Base-by-base conservation (phyloP, 2,113 vertebrate genomes). In the Callionymus lyra region DNA sequence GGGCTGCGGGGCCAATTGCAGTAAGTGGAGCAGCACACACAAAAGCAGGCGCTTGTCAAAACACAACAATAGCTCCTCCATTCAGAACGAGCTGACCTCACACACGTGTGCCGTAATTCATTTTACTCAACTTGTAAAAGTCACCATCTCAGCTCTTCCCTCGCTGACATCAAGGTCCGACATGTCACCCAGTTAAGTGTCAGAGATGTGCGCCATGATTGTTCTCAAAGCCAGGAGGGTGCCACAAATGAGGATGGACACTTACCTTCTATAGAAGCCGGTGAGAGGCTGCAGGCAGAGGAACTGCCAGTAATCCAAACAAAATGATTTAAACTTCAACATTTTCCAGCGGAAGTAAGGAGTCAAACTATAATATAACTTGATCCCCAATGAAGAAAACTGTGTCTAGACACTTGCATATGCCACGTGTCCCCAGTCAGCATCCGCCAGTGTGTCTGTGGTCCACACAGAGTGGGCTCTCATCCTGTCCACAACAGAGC, bases 231-330 rank as follows among this genome's bases (percentile, higher is more conserved):
- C 21, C 21, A 27, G 21, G 21, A 8, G 8, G 4, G 21, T 27
- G 21, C 21, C 21, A 27, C 8, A 27, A 5, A 27, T 2, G 34
- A 1, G 6, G 6, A 37, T 8, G 31, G n/a, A 50, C 36, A 1
- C 90, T 80, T 92, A 97, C 94, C 92, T 90, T 82, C 82, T 95
- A 81, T 94, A 94, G 84, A 91, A 87, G 27, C 89, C 87, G 2
- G 89, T 85, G 47, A 94, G 86, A 31, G 91, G 93, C 82, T 95
- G 93, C 8, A 97, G 85, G 80, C 94, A 98, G 43, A 97, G 83
- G 66, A 97, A 90, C 77, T 93, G 90, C 93, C 93, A 96, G 74
- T 94, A 97, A 89, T 97, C 94, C 91, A 94, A 82, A 85, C 94
- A 98, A 61, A 95, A 89, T 37, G 91, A 87, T 86, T 96, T 98